These are phyloP conservation scores for Cygnus atratus DNA, from an alignment of 2,113 vertebrate genomes.

Conservation along the genomic window DNA sequence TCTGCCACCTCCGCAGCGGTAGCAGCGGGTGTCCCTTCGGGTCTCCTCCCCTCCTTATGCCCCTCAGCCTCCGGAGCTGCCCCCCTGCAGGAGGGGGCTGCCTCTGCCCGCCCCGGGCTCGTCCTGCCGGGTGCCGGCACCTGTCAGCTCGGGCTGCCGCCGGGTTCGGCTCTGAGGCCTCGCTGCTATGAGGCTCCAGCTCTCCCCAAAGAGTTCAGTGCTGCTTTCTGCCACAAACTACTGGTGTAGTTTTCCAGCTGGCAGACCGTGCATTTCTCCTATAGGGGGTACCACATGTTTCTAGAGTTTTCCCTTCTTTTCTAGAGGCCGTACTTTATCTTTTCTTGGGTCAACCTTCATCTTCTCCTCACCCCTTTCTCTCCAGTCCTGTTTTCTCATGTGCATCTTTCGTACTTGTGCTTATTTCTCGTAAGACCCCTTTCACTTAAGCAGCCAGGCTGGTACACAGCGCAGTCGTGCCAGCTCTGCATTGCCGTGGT, in stretches of 20 bases:
- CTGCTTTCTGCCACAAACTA: neutral
- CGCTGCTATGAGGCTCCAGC: neutral
- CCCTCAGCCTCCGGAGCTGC: neutral
- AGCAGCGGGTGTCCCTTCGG: neutral
- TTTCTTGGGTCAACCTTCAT: neutral
- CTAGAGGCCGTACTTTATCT: neutral
- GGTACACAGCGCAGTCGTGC: fast-evolving
- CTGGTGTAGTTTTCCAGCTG: neutral
- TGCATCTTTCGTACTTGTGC: fast-evolving
- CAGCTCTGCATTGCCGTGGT: fast-evolving
- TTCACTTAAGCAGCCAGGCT: neutral
- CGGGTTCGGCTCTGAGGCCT: neutral
- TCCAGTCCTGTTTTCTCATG: neutral
- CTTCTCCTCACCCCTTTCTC: neutral
- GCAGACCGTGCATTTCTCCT: neutral
- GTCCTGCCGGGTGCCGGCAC: too few relatives aligned
- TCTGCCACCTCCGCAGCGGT: neutral
- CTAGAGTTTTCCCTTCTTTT: conserved; percentile 31
- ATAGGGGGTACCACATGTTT: neutral
- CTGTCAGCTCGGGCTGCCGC: neutral
- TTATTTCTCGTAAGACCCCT: neutral
- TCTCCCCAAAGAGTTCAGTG: neutral
- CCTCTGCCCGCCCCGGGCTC: neutral
- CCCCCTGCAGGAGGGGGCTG: neutral
- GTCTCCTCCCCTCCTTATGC: fast-evolving